phyloP scores from a whole-genome alignment of 2,888 invertebrate species.

The Pseudeuparius sepicola region DNA sequence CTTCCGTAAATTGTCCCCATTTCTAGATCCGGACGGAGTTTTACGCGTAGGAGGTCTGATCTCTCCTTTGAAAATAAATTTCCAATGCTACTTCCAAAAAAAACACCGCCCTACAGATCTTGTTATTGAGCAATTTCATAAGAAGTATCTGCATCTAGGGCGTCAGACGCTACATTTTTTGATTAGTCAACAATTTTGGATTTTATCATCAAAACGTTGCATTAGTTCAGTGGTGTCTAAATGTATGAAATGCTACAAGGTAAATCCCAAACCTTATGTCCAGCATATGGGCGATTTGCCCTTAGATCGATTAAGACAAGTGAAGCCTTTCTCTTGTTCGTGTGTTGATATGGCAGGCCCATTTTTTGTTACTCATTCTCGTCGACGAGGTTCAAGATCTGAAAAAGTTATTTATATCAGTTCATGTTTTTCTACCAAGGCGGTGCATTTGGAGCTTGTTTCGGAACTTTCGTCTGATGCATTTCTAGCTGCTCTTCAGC shows the following conservation, averaged over 20 bases:
- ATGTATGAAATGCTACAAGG: neutral
- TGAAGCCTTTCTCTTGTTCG: neutral
- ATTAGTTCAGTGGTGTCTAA: neutral
- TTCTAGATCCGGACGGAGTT: neutral
- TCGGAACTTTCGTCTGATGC: too few species aligned
- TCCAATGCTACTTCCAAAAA: neutral
- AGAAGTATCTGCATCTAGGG: neutral
- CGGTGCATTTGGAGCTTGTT: too few species aligned
- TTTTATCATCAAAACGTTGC: conserved; percentile 1
- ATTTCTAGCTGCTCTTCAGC: too few species aligned
- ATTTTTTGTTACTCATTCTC: neutral
- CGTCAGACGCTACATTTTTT: neutral
- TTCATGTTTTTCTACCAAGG: too few species aligned
- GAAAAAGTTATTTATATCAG: too few species aligned
- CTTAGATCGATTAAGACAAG: neutral
- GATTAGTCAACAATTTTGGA: neutral
- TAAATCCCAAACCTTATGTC: neutral
- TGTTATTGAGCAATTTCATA: conserved; percentile 2
- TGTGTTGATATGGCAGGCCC: neutral
- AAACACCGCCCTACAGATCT: conserved; percentile 1
- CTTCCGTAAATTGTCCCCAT: neutral
- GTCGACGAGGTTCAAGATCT: neutral
- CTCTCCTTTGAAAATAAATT: too few species aligned
- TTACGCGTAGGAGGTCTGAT: neutral
- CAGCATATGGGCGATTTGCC: neutral